Percentiles rank a stretch among this genome's conserved stretches.
Conservation (phyloP, 92 coral and sea anemone species). For the Epizoanthus ramosus region DNA sequence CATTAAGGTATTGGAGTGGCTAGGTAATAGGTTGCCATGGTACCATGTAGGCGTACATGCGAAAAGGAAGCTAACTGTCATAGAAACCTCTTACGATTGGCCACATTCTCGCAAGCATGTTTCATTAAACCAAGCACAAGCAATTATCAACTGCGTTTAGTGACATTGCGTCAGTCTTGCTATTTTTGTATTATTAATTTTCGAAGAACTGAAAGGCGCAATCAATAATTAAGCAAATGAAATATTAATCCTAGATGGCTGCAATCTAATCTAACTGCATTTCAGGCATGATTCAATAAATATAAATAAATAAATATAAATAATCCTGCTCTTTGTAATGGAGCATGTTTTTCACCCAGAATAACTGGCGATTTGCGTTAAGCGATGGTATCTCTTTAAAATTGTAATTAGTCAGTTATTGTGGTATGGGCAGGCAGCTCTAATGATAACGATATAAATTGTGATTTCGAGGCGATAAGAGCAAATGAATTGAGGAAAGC, state of each 20-base stretch:
- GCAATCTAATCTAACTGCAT: constrained; percentile 16
- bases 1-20: background rate
- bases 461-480: constrained; percentile 22
- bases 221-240: constrained; percentile 39
- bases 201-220: constrained; percentile 28
- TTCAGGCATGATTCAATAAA: constrained; percentile 7
- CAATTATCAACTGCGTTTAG: constrained; percentile 14
- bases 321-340: background rate
- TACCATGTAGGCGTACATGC: constrained; percentile 18
- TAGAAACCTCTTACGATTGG: constrained; percentile 9
- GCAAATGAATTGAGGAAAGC: constrained; percentile 49
- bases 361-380: background rate
- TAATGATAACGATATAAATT: background rate
- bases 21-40: background rate
- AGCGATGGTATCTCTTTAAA: constrained; percentile 9
- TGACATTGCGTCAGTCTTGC: constrained; percentile 13
- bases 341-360: background rate
- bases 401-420: background rate
- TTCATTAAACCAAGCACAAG: background rate
- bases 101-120: background rate
- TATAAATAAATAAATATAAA: too few species aligned
- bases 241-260: constrained; percentile 25
- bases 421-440: background rate
- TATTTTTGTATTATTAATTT: constrained; percentile 30
- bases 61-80: background rate